Evolutionary conservation across 2,888 invertebrate genomes (phyloP), one percentile per base, ranked within the genome.

Genomic region (Rugalucina vietnamica): DNA sequence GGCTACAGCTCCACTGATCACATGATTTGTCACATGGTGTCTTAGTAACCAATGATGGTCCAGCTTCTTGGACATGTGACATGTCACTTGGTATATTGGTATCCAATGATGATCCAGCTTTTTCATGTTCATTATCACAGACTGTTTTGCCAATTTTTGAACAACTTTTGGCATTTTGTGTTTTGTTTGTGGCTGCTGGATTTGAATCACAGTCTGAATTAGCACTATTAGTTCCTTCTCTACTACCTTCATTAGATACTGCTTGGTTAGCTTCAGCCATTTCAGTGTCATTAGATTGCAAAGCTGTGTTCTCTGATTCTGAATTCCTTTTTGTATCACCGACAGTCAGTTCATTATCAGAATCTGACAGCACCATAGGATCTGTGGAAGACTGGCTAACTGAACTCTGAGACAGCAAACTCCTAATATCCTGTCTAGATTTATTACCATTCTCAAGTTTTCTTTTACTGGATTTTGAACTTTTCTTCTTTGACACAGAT

Each of bases 1-100:
- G 79, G 21, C n/a, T 18, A 78, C 94, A 94, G 27, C 85, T 88
- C 94, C 94, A 94, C 50, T 86, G 60, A n/a, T 71, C 65, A 5
- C n/a, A 57, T 37, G 54, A 14, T 34, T 43, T 21, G 10, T 65
- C 57, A 3, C n/a, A 29, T 4, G 24, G 27, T 27, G 24, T 57
- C 8, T 24, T 29, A 27, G 4, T 57, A 2, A 2, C 10, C 5
- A 27, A 27, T 24, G 24, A 27, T 57, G 27, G 12, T 27, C 29
- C 29, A 27, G 29, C 57, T n/a, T n/a, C n/a, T n/a, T n/a, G n/a
- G n/a, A n/a, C n/a, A n/a, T n/a, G n/a, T n/a, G n/a, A n/a, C n/a
- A n/a, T n/a, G n/a, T n/a, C n/a, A n/a, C n/a, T n/a, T n/a, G n/a
- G n/a, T 24, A 32, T 29, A 43, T 43, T 0, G n/a, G 0, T 27